Conservation (phyloP, 2,888 invertebrate species). For the Nomada ruficornis region DNA sequence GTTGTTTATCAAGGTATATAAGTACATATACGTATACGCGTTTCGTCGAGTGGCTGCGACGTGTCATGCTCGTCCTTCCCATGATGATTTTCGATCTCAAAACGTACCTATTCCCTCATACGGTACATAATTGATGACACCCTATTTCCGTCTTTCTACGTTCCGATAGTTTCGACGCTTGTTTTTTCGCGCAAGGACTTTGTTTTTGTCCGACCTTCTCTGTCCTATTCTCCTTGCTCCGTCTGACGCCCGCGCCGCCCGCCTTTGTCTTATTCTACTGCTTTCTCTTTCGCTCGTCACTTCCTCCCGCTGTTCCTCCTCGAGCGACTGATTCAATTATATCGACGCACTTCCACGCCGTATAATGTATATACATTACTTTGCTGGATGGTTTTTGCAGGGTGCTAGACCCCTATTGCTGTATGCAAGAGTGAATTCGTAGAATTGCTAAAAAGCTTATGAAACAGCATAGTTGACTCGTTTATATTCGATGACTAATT, state of each 20-base stretch:
- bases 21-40: too few species aligned
- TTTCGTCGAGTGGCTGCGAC: constrained; percentile 51
- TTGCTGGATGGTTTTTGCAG: too few species aligned
- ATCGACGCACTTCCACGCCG: background rate
- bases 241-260: background rate
- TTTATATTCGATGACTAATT: too few species aligned
- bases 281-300: constrained; percentile 5
- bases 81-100: background rate
- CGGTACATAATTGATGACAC: background rate
- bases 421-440: too few species aligned
- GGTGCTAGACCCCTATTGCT: too few species aligned
- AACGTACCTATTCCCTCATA: background rate
- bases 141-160: background rate
- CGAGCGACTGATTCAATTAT: constrained; percentile 18
- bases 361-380: background rate
- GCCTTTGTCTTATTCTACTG: constrained; percentile 37
- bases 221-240: background rate
- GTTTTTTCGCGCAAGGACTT: constrained; percentile 1
- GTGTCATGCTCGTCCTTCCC: constrained; percentile 2
- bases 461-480: too few species aligned
- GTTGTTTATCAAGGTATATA: constrained; percentile 42
- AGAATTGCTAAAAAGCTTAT: too few species aligned
- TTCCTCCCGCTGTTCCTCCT: background rate
- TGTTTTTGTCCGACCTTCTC: background rate
- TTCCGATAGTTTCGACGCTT: background rate